Evolutionary conservation across 2,888 invertebrate species (phyloP).

Genomic region (Drosophila robusta): DNA sequence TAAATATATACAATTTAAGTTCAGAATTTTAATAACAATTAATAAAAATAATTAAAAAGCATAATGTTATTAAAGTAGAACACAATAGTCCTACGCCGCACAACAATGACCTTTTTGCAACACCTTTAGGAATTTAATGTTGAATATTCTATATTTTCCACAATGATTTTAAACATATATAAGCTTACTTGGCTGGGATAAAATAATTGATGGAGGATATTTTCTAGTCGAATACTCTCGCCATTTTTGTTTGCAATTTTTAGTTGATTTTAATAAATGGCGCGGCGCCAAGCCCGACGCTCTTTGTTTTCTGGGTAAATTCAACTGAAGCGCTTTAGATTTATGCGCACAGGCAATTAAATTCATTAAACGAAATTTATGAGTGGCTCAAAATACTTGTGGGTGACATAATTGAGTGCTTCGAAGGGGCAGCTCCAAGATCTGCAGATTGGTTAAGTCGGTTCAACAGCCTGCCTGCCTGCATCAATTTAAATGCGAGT

Average conservation of each 20-base stretch:
- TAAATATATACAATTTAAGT: no score
- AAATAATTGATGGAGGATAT: conserved; percentile 21
- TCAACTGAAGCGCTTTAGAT: conserved; percentile 77
- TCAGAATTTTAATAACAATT: no score
- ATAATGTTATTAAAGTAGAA: no score
- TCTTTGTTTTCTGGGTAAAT: conserved; percentile 69
- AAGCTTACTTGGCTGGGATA: no score
- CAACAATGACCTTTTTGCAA: no score
- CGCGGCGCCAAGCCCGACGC: conserved; percentile 70
- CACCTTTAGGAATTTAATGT: no score
- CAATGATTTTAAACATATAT: no score
- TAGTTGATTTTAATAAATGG: conserved; percentile 72
- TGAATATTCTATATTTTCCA: no score
- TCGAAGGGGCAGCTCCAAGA: background rate
- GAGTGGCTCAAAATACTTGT: conserved; percentile 54
- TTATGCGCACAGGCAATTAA: conserved; percentile 76
- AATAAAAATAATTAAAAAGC: no score
- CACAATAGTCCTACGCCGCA: no score
- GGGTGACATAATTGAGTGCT: conserved; percentile 74
- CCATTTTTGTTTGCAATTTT: conserved; percentile 28
- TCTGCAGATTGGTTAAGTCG: background rate
- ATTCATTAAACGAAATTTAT: conserved; percentile 76
- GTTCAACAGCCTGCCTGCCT: conserved; percentile 50
- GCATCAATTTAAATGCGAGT: conserved; percentile 33
- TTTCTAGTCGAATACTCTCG: background rate